phyloP scores from a whole-genome alignment of 2,797 vertebrate genomes.

The Helostoma temminkii region DNA sequence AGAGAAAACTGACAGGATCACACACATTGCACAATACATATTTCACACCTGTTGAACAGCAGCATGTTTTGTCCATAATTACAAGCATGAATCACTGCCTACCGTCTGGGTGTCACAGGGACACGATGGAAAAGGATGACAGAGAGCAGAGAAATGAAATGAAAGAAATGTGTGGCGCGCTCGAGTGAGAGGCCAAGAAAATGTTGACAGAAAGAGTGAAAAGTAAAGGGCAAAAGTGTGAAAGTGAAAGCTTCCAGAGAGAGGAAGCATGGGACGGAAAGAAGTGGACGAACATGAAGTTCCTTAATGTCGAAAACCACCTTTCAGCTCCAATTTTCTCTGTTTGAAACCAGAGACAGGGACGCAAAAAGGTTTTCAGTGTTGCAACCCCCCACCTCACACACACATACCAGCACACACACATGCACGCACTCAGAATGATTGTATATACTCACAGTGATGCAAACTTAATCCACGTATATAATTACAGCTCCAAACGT shows the following conservation, averaged over 20 bases:
- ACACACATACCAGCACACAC: slow-evolving; percentile 12
- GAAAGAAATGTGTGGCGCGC: slow-evolving; percentile 34
- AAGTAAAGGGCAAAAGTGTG: slow-evolving; percentile 34
- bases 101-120: slow-evolving; percentile 63
- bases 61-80: slow-evolving; percentile 79
- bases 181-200: slow-evolving; percentile 19
- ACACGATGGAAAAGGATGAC: slow-evolving; percentile 47
- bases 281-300: slow-evolving; percentile 53
- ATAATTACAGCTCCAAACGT: slow-evolving; percentile 66
- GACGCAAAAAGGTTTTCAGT: slow-evolving; percentile 72
- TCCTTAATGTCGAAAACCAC: slow-evolving; percentile 71
- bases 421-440: slow-evolving; percentile 35
- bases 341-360: slow-evolving; percentile 79
- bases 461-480: slow-evolving; percentile 63
- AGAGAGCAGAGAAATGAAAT: slow-evolving; percentile 51
- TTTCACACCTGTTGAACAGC: slow-evolving; percentile 84
- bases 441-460: slow-evolving; percentile 49
- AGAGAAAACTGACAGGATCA: slow-evolving; percentile 46
- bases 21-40: slow-evolving; percentile 67
- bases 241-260: slow-evolving; percentile 33
- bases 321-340: slow-evolving; percentile 85
- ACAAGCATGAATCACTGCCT: slow-evolving; percentile 77
- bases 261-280: slow-evolving; percentile 36
- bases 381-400: slow-evolving; percentile 33
- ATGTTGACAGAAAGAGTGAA: slow-evolving; percentile 31